Evolutionary conservation across 2,888 invertebrate species (phyloP).

Genomic region (Hedya salicella): DNA sequence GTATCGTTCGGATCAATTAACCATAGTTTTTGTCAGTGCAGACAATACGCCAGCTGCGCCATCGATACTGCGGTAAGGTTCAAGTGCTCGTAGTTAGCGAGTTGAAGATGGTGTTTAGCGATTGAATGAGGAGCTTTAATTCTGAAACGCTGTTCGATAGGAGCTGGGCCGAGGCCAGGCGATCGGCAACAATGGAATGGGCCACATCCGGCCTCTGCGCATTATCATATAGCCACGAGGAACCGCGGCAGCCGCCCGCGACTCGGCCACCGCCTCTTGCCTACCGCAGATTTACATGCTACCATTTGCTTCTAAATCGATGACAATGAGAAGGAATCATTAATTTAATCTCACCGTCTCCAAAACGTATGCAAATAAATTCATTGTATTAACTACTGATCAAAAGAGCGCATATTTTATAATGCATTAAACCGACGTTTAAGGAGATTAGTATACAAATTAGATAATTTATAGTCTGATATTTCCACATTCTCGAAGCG

Average conservation of each 20-base stretch:
- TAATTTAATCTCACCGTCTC: conserved; percentile 18
- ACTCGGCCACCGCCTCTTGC: conserved; percentile 50
- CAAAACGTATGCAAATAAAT: conserved; percentile 39
- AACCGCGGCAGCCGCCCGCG: conserved; percentile 53
- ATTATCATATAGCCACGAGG: conserved; percentile 80
- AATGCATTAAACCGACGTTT: conserved; percentile 33
- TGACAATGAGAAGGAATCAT: conserved; percentile 22
- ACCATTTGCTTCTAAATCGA: conserved; percentile 36
- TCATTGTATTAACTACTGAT: conserved; percentile 34
- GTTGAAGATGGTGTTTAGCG: conserved; percentile 10
- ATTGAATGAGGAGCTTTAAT: conserved; percentile 52
- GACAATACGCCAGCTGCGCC: conserved; percentile 16
- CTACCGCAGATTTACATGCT: conserved; percentile 29
- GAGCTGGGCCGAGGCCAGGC: conserved; percentile 76
- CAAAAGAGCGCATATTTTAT: conserved; percentile 32
- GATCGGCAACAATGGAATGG: conserved; percentile 82
- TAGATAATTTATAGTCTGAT: conserved; percentile 41
- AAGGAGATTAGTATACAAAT: conserved; percentile 38
- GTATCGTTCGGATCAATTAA: conserved; percentile 39
- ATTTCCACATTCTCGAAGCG: conserved; percentile 30
- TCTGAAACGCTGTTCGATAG: conserved; percentile 56
- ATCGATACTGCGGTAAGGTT: conserved; percentile 27
- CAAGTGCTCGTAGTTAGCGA: not conserved
- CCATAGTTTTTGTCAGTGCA: conserved; percentile 22
- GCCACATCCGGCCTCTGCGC: conserved; percentile 76